phyloP scores from a whole-genome alignment of 2,888 invertebrate species.

The Arrhopalites spinosus region DNA sequence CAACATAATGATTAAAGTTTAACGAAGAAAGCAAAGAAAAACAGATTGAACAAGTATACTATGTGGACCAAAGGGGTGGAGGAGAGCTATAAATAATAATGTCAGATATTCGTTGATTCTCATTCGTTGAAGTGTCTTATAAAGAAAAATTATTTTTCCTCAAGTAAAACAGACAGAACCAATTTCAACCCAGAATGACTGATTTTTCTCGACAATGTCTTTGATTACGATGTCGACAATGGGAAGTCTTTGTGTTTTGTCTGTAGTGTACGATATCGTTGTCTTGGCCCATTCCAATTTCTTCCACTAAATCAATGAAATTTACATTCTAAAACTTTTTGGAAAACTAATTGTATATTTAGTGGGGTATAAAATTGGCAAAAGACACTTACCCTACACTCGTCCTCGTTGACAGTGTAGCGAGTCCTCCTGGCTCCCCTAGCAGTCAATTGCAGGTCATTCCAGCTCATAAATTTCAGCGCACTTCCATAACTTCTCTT shows the following conservation, averaged over 20 bases:
- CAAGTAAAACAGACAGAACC: conserved; percentile 79
- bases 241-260: conserved; percentile 79
- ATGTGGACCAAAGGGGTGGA: too few species aligned
- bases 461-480: conserved; percentile 77
- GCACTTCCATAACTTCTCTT: conserved; percentile 72
- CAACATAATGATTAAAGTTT: too few species aligned
- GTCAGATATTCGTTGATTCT: too few species aligned
- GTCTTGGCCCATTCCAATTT: conserved; percentile 77
- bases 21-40: too few species aligned
- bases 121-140: conserved; percentile 35
- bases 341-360: not conserved
- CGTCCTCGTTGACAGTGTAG: conserved; percentile 76
- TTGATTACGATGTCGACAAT: conserved; percentile 78
- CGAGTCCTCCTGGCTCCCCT: conserved; percentile 73
- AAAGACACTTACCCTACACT: conserved; percentile 73
- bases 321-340: not conserved
- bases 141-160: conserved; percentile 35
- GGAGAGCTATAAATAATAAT: too few species aligned
- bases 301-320: conserved; percentile 65
- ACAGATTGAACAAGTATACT: too few species aligned
- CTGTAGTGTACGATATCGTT: conserved; percentile 75
- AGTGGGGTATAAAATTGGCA: not conserved
- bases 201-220: conserved; percentile 75
- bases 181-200: conserved; percentile 83
- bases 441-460: conserved; percentile 80